phyloP scores from a whole-genome alignment of 1,140 invertebrate genomes.

The Danaus melanippus region DNA sequence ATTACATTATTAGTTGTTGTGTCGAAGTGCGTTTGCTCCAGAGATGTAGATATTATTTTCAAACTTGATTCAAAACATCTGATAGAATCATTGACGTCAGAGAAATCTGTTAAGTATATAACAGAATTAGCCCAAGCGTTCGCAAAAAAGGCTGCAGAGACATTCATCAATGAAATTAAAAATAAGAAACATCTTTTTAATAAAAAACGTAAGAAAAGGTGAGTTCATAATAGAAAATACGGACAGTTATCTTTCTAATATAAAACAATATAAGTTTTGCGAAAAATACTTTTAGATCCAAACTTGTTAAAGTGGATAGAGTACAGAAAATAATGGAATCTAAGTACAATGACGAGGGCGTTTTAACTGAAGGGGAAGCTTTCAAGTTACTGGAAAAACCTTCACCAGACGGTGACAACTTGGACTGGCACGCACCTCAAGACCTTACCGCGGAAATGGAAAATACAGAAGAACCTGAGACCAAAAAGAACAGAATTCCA shows the following conservation, averaged over 20 bases:
- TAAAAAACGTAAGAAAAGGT: conserved; percentile 4
- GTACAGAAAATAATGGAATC: neutral
- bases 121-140: conserved; percentile 29
- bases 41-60: conserved; percentile 15
- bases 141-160: conserved; percentile 27
- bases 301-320: conserved; percentile 4
- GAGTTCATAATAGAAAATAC: conserved; percentile 4
- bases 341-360: too few relatives aligned
- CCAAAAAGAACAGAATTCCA: conserved; percentile 22
- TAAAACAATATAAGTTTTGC: neutral
- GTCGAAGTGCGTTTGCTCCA: too few relatives aligned
- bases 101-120: conserved; percentile 28
- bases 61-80: conserved; percentile 30
- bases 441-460: conserved; percentile 16
- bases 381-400: conserved; percentile 26
- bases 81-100: conserved; percentile 23
- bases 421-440: conserved; percentile 16
- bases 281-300: conserved; percentile 2
- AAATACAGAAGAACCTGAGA: conserved; percentile 4
- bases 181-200: conserved; percentile 16
- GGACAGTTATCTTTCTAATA: neutral
- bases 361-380: conserved; percentile 22
- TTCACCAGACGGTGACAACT: conserved; percentile 34
- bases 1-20: too few relatives aligned
- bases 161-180: conserved; percentile 28